Conservation (phyloP, 2,113 vertebrate species). For the Sisor rabdophorus region DNA sequence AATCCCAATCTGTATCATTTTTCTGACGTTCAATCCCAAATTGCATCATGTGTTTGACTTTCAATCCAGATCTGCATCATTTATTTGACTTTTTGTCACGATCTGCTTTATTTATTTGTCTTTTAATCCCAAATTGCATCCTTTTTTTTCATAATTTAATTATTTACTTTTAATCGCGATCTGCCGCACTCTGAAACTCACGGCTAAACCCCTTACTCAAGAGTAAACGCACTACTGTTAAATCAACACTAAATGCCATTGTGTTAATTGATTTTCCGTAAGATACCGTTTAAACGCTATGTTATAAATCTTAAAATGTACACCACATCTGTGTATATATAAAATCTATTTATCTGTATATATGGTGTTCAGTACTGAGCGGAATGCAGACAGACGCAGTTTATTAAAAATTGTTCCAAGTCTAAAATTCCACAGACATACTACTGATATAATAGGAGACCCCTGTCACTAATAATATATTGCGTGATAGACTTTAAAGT, state of each 20-base stretch:
- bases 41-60: too few relatives aligned
- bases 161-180: too few relatives aligned
- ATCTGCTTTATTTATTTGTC: not conserved
- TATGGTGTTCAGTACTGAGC: slow-evolving; percentile 10
- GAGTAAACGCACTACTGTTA: not conserved
- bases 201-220: not conserved
- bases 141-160: too few relatives aligned
- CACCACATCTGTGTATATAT: not conserved
- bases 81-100: not conserved
- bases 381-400: not conserved
- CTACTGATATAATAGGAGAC: slow-evolving; percentile 37
- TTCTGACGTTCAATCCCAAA: too few relatives aligned
- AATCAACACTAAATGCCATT: not conserved
- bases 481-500: slow-evolving; percentile 15
- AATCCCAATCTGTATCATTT: too few relatives aligned
- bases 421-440: slow-evolving; percentile 40
- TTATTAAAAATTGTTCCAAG: slow-evolving; percentile 11
- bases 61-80: too few relatives aligned
- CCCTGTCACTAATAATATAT: slow-evolving; percentile 45
- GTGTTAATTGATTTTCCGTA: too few relatives aligned
- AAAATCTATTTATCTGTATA: too few relatives aligned
- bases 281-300: too few relatives aligned
- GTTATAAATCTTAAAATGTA: too few relatives aligned
- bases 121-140: too few relatives aligned
- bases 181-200: too few relatives aligned